Percentiles rank a stretch among this genome's conserved stretches.
These are phyloP conservation scores for Saccostrea cuccullata DNA, from an alignment of 1,140 invertebrate species.

Conservation along the genomic window DNA sequence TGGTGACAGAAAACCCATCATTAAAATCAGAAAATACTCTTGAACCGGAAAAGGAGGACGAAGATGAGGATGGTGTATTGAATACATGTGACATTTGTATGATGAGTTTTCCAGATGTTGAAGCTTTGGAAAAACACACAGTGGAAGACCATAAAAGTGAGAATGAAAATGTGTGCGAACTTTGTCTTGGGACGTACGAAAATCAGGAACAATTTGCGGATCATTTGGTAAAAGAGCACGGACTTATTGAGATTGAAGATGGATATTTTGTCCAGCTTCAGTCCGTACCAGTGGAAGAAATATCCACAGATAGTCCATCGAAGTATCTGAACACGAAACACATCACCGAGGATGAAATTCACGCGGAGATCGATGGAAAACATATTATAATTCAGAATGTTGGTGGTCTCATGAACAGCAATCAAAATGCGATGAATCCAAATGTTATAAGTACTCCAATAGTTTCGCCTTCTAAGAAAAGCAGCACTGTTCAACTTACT, in stretches of 20 bases:
- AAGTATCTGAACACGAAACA: slow-evolving; percentile 37
- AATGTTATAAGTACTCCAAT: background rate
- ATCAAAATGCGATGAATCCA: slow-evolving; percentile 11
- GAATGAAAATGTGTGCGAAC: slow-evolving; percentile 16
- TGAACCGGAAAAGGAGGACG: background rate
- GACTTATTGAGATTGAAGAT: background rate
- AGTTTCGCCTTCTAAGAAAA: background rate
- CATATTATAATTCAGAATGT: slow-evolving; percentile 28
- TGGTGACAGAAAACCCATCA: background rate
- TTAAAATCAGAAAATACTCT: background rate
- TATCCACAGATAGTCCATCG: slow-evolving; percentile 16
- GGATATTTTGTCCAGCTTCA: slow-evolving; percentile 4
- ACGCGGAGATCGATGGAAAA: slow-evolving; percentile 9
- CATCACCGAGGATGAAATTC: slow-evolving; percentile 8
- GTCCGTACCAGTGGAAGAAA: background rate
- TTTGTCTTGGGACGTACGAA: slow-evolving; percentile 24
- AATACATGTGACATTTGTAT: slow-evolving; percentile 32
- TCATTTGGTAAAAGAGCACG: slow-evolving; percentile 16
- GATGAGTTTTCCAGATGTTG: slow-evolving; percentile 13
- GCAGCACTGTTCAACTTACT: background rate
- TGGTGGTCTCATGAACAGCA: background rate
- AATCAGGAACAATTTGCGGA: background rate
- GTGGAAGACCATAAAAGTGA: slow-evolving; percentile 16
- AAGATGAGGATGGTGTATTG: slow-evolving; percentile 20
- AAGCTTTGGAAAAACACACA: background rate